Conservation (phyloP, 2,113 vertebrate genomes). For the Clupea harengus region DNA sequence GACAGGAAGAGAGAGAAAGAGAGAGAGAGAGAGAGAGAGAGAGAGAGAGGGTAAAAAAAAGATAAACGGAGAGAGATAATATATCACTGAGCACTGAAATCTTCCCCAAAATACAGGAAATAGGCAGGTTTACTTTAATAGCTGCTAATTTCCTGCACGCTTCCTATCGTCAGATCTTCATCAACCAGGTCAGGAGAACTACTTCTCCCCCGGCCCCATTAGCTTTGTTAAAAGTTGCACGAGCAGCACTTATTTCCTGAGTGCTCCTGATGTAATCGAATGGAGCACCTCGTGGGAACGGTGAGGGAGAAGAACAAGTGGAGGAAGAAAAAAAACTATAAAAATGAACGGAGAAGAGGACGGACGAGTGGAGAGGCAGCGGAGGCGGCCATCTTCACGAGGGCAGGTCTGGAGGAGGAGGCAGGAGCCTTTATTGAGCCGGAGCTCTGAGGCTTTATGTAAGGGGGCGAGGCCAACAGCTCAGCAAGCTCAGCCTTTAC, state of each 20-base stretch:
- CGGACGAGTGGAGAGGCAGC: neutral
- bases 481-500: neutral
- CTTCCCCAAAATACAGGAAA: neutral
- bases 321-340: neutral
- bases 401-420: constrained; percentile 27
- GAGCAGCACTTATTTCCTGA: constrained; percentile 61
- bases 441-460: neutral
- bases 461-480: neutral
- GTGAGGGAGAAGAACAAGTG: neutral
- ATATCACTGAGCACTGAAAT: neutral
- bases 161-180: constrained; percentile 39
- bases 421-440: neutral
- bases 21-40: neutral
- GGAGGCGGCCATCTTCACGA: constrained; percentile 28
- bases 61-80: neutral
- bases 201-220: constrained; percentile 51
- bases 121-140: constrained; percentile 5
- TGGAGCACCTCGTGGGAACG: constrained; percentile 52
- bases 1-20: neutral
- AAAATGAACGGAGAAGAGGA: neutral
- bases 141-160: constrained; percentile 25
- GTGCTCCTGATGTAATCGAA: constrained; percentile 67
- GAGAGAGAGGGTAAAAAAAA: neutral
- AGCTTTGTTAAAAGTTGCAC: constrained; percentile 65
- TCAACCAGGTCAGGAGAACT: constrained; percentile 46